Conservation (phyloP, 1,140 invertebrate species). For the Apis mellifera region Amel_HAv3.1 CM009940.2:8411001-8411500, state of each 20-base stretch:
- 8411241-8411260: constrained; percentile 69
- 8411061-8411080: not conserved
- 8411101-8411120: constrained; percentile 45
- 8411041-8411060: constrained; percentile 18
- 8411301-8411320: constrained; percentile 31
- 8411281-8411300: constrained; percentile 68
- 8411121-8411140: constrained; percentile 30
- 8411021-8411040: constrained; percentile 47
- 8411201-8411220: constrained; percentile 27
- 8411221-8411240: constrained; percentile 42
- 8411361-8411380: not conserved
- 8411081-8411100: not conserved
- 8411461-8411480: constrained; percentile 57
- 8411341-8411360: not conserved
- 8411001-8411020: constrained; percentile 62
- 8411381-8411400: constrained; percentile 13
- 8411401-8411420: constrained; percentile 45
- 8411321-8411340: not conserved
- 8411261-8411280: constrained; percentile 62
- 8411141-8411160: not conserved
- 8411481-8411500: constrained; percentile 66
- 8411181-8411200: constrained; percentile 41
- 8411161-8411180: not conserved
- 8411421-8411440: constrained; percentile 44
- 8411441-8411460: constrained; percentile 49